phyloP scores from a whole-genome alignment of 2,888 invertebrate genomes.

The Diarsia rubi region DNA sequence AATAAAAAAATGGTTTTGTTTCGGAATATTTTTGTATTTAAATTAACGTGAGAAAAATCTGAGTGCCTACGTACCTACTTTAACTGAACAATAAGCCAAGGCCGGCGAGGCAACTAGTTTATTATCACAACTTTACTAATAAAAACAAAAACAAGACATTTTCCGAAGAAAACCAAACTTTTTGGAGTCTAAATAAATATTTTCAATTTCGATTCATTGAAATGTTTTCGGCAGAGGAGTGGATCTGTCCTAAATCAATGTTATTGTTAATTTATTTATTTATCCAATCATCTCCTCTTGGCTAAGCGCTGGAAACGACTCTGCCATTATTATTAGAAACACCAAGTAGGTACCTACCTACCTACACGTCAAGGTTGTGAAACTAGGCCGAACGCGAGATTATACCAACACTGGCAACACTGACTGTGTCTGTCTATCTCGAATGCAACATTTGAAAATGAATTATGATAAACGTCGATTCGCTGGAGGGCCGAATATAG shows the following conservation, averaged over 20 bases:
- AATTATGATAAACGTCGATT: slow-evolving; percentile 45
- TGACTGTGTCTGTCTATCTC: slow-evolving; percentile 53
- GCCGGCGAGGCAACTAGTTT: slow-evolving; percentile 22
- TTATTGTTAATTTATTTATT: slow-evolving; percentile 71
- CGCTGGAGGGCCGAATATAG: slow-evolving; percentile 49
- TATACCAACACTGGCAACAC: slow-evolving; percentile 63
- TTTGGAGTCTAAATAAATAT: slow-evolving; percentile 29
- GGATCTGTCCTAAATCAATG: slow-evolving; percentile 42
- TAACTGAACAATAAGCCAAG: slow-evolving; percentile 27
- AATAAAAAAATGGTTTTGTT: slow-evolving; percentile 10
- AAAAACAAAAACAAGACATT: slow-evolving; percentile 26
- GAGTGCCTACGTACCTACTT: not conserved
- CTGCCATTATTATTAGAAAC: slow-evolving; percentile 84
- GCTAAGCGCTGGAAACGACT: slow-evolving; percentile 78
- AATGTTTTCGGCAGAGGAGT: slow-evolving; percentile 17
- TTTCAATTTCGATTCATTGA: slow-evolving; percentile 22
- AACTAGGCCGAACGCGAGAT: slow-evolving; percentile 85
- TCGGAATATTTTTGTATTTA: slow-evolving; percentile 9
- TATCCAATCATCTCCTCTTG: slow-evolving; percentile 75
- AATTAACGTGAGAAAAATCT: slow-evolving; percentile 12
- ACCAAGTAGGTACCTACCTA: too few species aligned
- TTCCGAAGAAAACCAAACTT: not conserved
- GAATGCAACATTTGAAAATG: slow-evolving; percentile 59
- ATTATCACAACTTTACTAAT: slow-evolving; percentile 12
- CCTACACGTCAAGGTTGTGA: slow-evolving; percentile 85